These are phyloP conservation scores for Trichechus manatus DNA, from an alignment of 2,113 vertebrate species.

Conservation along the genomic window DNA sequence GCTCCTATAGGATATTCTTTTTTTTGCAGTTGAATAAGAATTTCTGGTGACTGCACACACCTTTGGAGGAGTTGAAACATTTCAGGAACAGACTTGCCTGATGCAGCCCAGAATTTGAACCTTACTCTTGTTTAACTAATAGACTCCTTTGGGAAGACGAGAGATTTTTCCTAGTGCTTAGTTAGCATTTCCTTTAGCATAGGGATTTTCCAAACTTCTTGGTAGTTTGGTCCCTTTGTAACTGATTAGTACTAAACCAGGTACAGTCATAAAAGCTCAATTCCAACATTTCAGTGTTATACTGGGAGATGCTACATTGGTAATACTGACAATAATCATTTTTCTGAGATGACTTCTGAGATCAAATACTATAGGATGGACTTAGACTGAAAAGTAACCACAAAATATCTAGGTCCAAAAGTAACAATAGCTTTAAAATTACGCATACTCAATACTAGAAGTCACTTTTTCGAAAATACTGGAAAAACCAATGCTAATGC, in stretches of 20 bases:
- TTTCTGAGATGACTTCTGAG: not conserved
- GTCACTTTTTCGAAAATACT: not conserved
- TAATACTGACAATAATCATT: not conserved
- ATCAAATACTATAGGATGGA: not conserved
- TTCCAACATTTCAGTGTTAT: not conserved
- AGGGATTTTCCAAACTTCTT: not conserved
- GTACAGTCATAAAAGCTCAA: not conserved
- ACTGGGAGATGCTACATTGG: not conserved
- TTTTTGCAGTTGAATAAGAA: not conserved
- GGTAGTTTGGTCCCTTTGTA: not conserved
- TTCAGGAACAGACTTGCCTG: not conserved
- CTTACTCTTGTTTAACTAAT: not conserved
- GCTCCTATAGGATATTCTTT: not conserved
- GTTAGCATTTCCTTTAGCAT: not conserved
- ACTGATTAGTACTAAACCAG: not conserved
- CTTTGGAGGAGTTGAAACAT: not conserved
- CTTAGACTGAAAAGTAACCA: not conserved
- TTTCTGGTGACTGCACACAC: not conserved
- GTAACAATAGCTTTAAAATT: not conserved
- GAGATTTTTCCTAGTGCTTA: not conserved
- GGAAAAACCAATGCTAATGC: not conserved
- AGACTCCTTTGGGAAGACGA: not conserved
- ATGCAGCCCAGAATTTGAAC: rapidly evolving
- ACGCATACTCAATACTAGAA: not conserved
- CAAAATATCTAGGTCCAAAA: not conserved